phyloP scores from a whole-genome alignment of 2,113 vertebrate genomes.

The Entomyzon cyanotis region DNA sequence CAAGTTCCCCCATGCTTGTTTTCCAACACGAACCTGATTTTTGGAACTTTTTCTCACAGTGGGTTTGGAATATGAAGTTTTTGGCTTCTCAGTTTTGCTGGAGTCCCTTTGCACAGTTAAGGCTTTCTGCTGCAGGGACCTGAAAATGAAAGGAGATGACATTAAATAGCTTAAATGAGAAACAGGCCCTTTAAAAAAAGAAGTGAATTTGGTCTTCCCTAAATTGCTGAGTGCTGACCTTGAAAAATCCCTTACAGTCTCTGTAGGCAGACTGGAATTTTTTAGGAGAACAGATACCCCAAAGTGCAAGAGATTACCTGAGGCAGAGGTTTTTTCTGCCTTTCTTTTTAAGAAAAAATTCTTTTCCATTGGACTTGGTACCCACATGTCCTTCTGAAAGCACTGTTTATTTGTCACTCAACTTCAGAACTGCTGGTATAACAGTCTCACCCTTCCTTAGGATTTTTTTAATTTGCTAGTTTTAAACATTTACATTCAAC shows the following conservation, averaged over 20 bases:
- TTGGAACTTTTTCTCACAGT: neutral
- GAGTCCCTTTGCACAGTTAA: neutral
- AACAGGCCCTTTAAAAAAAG: neutral
- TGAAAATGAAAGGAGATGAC: conserved; percentile 18
- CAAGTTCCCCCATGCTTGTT: neutral
- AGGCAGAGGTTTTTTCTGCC: neutral
- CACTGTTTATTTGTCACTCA: conserved; percentile 2
- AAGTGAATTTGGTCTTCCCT: neutral
- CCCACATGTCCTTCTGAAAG: neutral
- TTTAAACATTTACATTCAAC: neutral
- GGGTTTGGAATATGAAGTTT: neutral
- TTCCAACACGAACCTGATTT: neutral
- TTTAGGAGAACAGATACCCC: neutral
- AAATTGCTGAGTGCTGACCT: conserved; percentile 9
- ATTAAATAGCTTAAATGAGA: conserved; percentile 34
- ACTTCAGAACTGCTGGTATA: neutral
- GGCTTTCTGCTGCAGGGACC: neutral
- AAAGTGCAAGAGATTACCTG: neutral
- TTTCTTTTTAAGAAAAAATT: neutral
- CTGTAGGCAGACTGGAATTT: neutral
- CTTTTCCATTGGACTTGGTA: conserved; percentile 23
- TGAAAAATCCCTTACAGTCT: neutral
- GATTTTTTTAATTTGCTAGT: neutral
- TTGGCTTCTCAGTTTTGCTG: neutral
- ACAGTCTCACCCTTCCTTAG: neutral